Evolutionary conservation across 2,113 vertebrate genomes (phyloP).

Genomic region (Bostrychus sinensis): DNA sequence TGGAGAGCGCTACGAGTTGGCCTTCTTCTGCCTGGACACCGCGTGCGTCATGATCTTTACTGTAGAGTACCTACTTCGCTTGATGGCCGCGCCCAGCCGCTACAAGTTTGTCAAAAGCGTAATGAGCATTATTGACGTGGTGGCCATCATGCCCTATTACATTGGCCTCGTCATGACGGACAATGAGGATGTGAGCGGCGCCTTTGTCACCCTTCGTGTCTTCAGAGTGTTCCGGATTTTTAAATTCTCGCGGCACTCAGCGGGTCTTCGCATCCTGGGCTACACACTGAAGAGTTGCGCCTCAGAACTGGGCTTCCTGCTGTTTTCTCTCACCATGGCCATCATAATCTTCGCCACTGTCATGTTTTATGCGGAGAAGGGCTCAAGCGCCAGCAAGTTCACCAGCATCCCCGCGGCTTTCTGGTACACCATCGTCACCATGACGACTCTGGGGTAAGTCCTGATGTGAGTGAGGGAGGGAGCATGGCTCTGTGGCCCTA

Average conservation of each 20-base stretch:
- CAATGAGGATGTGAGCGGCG: constrained; percentile 98
- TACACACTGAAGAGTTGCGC: constrained; percentile 97
- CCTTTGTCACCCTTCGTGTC: constrained; percentile 95
- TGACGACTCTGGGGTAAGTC: constrained; percentile 98
- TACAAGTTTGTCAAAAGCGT: constrained; percentile 92
- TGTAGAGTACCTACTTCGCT: constrained; percentile 91
- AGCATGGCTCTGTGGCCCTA: background rate
- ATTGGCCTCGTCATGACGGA: constrained; percentile 96
- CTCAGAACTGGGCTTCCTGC: constrained; percentile 96
- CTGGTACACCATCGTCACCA: constrained; percentile 99
- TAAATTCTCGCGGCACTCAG: constrained; percentile 98
- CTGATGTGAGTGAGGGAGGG: background rate
- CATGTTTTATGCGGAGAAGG: constrained; percentile 99
- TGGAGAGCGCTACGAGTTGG: constrained; percentile 91
- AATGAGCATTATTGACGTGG: constrained; percentile 97
- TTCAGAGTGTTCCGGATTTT: constrained; percentile 98
- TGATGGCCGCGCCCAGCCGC: constrained; percentile 90
- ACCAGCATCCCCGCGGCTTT: constrained; percentile 97
- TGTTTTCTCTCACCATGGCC: constrained; percentile 98
- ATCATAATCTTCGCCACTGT: constrained; percentile 99
- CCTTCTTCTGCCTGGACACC: constrained; percentile 98
- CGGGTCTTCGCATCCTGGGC: constrained; percentile 95
- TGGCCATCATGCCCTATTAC: constrained; percentile 98
- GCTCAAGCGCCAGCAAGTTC: constrained; percentile 93
- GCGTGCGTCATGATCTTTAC: constrained; percentile 99